These are phyloP conservation scores for Alauda arvensis DNA, from an alignment of 2,797 vertebrate species.

Conservation along the genomic window DNA sequence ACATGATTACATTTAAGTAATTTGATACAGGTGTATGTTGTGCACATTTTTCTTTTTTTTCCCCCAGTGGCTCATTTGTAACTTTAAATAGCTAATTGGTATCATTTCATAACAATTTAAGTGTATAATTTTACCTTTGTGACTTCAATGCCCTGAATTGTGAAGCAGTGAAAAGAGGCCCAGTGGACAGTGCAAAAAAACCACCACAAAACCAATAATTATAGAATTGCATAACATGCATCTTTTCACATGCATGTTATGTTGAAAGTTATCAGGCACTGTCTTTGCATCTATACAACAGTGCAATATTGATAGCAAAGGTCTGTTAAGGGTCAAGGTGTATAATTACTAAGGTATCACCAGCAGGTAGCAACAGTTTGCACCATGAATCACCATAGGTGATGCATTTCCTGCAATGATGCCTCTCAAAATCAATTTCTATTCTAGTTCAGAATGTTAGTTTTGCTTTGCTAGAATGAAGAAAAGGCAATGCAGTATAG, in stretches of 20 bases:
- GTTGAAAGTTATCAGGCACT: neutral
- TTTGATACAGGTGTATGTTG: neutral
- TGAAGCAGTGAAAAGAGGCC: neutral
- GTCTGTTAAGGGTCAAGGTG: neutral
- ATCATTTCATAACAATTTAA: neutral
- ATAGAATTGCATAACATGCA: no score
- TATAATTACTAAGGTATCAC: neutral
- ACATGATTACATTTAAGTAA: neutral
- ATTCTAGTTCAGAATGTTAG: neutral
- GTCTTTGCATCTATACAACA: neutral
- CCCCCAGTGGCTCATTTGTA: neutral
- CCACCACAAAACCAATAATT: neutral
- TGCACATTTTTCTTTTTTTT: neutral
- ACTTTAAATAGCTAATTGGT: neutral
- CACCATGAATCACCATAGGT: neutral
- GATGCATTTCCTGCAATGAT: neutral
- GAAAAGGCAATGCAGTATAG: neutral
- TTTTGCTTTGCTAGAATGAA: neutral
- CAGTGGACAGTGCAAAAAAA: neutral
- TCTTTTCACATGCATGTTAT: neutral
- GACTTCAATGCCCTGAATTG: neutral
- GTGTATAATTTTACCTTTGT: neutral
- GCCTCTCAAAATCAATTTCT: neutral
- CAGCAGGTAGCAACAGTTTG: neutral
- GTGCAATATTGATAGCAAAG: neutral